Conservation (phyloP, 2,888 invertebrate species). For the Oxycera nigricornis region DNA sequence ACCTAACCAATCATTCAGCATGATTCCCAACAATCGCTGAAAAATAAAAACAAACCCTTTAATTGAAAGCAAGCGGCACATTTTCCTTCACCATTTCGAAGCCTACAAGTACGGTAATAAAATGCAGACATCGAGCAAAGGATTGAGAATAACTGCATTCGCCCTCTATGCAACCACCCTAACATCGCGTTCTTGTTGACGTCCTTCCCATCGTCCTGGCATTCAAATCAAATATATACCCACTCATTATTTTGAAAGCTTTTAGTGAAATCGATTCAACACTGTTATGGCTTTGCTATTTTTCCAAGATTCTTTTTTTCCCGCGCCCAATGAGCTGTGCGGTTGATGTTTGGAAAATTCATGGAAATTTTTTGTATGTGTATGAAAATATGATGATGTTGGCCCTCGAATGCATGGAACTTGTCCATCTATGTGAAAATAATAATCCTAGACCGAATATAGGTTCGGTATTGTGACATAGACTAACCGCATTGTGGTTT, state of each 20-base stretch:
- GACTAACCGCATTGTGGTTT: not conserved
- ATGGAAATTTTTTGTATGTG: not conserved
- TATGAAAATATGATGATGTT: not conserved
- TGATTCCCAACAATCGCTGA: not conserved
- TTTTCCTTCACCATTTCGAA: not conserved
- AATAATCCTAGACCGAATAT: too few relatives aligned
- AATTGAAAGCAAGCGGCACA: not conserved
- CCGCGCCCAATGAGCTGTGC: not conserved
- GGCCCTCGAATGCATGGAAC: not conserved
- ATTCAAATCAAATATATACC: constrained; percentile 1
- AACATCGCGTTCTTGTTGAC: not conserved
- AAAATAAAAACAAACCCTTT: not conserved
- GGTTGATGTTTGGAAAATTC: not conserved
- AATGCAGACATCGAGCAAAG: not conserved
- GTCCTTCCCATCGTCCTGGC: not conserved
- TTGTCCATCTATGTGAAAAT: not conserved
- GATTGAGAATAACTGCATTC: not conserved
- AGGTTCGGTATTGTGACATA: not conserved
- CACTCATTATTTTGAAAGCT: constrained; percentile 28
- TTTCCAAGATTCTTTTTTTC: not conserved
- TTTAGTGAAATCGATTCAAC: constrained; percentile 21
- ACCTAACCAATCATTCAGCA: not conserved
- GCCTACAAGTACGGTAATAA: not conserved
- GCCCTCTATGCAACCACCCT: not conserved
- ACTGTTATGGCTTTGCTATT: not conserved